Evolutionary conservation across 2,888 invertebrate genomes (phyloP).

Genomic region (Drosophila fulvimacula): DNA sequence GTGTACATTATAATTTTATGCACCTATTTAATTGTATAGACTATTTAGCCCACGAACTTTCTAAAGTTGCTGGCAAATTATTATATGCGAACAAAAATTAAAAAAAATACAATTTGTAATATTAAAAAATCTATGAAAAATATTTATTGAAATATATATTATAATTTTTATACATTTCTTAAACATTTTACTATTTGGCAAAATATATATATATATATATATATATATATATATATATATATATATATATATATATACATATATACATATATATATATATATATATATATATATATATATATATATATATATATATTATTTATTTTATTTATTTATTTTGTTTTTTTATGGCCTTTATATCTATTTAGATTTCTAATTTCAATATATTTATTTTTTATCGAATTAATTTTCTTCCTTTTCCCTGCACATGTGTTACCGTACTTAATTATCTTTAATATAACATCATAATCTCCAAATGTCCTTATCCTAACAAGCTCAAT

Average conservation of each 20-base stretch:
- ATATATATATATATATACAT: no score
- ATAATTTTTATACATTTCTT: no score
- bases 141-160: neutral
- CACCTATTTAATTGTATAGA: constrained; percentile 18
- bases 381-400: neutral
- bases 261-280: no score
- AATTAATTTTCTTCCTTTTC: no score
- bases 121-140: neutral
- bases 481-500: constrained; percentile 52
- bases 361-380: neutral
- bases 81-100: constrained; percentile 6
- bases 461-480: neutral
- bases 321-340: neutral
- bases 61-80: constrained; percentile 4
- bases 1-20: constrained; percentile 23
- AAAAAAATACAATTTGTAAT: constrained; percentile 5
- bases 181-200: neutral
- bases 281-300: neutral
- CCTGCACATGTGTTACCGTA: neutral
- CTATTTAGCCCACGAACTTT: constrained; percentile 31
- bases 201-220: neutral
- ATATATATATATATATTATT: no score
- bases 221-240: no score
- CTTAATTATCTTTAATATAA: neutral
- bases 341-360: no score